Evolutionary conservation across 2,797 vertebrate genomes (phyloP), one percentile per base, ranked within the genome.

Genomic region (Prunella strophiata): DNA sequence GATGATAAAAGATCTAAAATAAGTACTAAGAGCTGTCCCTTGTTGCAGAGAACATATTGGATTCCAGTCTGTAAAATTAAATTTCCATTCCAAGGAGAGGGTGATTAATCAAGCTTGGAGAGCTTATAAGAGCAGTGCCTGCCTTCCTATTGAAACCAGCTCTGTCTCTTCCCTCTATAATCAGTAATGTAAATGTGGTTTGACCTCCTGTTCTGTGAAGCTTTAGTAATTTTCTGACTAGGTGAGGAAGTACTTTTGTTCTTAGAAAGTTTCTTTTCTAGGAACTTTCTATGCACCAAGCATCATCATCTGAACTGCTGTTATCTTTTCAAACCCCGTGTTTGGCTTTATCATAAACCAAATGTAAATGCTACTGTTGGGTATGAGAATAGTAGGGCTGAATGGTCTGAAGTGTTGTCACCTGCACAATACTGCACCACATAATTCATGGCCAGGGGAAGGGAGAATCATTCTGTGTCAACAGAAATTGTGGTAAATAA

Each of bases 181-280:
- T 47, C 23, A 48, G 52, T 72, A 66, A 67, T 32, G 25, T 79
- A 57, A 79, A 71, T n/a, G 51, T 91, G 34, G 27, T 54, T 85
- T 70, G 76, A 73, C 73, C 51, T 86, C 48, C 50, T 47, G 48
- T 61, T 74, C 72, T 75, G 10, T 38, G 72, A 70, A 94, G n/a
- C 34, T 27, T 32, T 23, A 48, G 63, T 50, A 66, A 22, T 85
- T 74, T 51, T 90, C 47, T 47, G 15, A 63, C 11, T 29, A 51
- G 82, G 57, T 51, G 63, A 80, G 84, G 58, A 92, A 89, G 61
- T 79, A 76, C 40, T 87, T 95, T 55, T 61, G 72, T 94, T 96
- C 80, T 82, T 47, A 84, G 86, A 74, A 92, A 89, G 55, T 61
- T 89, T 88, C n/a, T 79, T 72, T 77, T 92, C 77, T 81, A 78